A percentile compares a stretch with the other conserved stretches of the same genome.
phyloP scores from a whole-genome alignment of 1,140 invertebrate genomes.

The Musca vetustissima region DNA sequence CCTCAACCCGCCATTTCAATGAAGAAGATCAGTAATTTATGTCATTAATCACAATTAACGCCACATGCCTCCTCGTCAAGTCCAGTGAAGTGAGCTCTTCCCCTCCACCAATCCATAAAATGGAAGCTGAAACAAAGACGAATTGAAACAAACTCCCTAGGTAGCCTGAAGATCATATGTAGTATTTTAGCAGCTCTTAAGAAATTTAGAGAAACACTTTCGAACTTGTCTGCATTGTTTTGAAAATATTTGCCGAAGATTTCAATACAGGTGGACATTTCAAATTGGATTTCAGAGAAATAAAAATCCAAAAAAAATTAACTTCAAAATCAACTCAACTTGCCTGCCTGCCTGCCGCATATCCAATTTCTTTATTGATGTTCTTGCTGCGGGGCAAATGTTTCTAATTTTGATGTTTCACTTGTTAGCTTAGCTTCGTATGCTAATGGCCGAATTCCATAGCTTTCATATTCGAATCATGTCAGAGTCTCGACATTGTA shows the following conservation, averaged over 20 bases:
- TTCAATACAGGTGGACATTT: neutral
- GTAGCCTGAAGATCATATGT: neutral
- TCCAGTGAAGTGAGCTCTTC: neutral
- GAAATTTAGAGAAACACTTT: neutral
- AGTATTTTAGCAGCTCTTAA: neutral
- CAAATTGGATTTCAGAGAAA: neutral
- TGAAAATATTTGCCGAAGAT: too few relatives aligned
- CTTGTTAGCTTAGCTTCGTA: too few relatives aligned
- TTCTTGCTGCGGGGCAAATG: too few relatives aligned
- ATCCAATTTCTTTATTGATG: too few relatives aligned
- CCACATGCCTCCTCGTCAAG: constrained; percentile 5
- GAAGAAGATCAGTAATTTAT: constrained; percentile 7
- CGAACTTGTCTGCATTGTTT: constrained; percentile 9
- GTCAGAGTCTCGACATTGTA: too few relatives aligned
- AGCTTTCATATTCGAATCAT: too few relatives aligned
- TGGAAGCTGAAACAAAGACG: constrained; percentile 1
- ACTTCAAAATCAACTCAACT: neutral
- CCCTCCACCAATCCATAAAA: neutral
- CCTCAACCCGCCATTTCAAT: neutral
- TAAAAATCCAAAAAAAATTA: neutral
- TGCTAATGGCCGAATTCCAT: too few relatives aligned
- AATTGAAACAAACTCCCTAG: neutral
- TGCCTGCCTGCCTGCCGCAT: too few relatives aligned
- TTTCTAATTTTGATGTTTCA: too few relatives aligned
- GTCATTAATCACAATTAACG: constrained; percentile 22